These are phyloP conservation scores for Nasalis larvatus DNA, from an alignment of 2,113 vertebrate genomes.

Conservation along the genomic window DNA sequence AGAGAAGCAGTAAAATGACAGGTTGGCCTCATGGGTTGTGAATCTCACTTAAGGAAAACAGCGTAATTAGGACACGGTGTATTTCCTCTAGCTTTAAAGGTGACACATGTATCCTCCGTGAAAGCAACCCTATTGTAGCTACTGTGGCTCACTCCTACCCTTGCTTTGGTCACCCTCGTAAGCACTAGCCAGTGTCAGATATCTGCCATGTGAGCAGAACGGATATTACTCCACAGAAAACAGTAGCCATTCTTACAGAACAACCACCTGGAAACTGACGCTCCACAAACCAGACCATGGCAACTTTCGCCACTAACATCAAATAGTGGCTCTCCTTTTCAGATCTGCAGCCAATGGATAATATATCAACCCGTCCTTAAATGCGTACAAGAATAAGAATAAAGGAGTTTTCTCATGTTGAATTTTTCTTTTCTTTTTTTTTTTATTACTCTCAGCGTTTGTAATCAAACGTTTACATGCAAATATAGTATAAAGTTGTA, in stretches of 20 bases:
- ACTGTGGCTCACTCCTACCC: not conserved
- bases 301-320: accelerated
- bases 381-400: not conserved
- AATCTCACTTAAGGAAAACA: not conserved
- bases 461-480: not conserved
- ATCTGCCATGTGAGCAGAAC: accelerated
- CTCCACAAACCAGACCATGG: accelerated
- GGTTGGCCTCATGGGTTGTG: not conserved
- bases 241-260: not conserved
- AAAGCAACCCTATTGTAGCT: not conserved
- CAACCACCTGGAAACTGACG: accelerated
- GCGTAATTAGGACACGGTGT: accelerated
- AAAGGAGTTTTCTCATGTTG: not conserved
- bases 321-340: accelerated
- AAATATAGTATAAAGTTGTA: not conserved
- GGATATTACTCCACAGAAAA: too few relatives aligned
- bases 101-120: too few relatives aligned
- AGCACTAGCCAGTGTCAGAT: accelerated
- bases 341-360: too few relatives aligned
- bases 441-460: not conserved
- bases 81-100: not conserved
- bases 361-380: accelerated
- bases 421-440: not conserved
- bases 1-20: not conserved
- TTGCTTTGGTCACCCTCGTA: not conserved